These are phyloP conservation scores for Proteles cristata DNA, from an alignment of 2,113 vertebrate species.

Conservation along the genomic window DNA sequence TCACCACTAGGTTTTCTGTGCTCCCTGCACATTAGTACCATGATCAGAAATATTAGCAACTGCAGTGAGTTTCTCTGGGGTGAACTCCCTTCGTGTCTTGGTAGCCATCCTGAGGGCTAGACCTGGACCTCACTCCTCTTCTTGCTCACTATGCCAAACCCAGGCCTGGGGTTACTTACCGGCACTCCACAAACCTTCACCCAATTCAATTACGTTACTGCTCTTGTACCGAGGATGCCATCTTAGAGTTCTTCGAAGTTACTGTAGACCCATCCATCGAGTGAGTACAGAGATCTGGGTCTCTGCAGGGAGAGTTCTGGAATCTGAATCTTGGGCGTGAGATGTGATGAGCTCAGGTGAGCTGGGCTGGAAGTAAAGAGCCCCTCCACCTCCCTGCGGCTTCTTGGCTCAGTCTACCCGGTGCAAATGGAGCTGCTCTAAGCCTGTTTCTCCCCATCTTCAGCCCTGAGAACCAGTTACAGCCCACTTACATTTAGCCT, in stretches of 20 bases:
- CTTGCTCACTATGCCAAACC: neutral
- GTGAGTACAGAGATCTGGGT: neutral
- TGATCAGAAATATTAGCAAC: neutral
- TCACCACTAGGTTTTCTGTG: neutral
- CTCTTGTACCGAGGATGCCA: neutral
- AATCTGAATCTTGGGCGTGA: neutral
- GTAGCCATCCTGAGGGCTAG: too few relatives aligned
- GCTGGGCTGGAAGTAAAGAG: neutral
- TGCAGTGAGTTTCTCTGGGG: too few relatives aligned
- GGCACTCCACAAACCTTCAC: neutral
- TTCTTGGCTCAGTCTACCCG: neutral
- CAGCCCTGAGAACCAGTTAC: conserved; percentile 57
- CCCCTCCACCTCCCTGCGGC: too few relatives aligned
- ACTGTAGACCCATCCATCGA: neutral
- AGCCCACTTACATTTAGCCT: neutral
- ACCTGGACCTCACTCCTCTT: neutral
- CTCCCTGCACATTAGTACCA: too few relatives aligned
- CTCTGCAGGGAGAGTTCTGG: too few relatives aligned
- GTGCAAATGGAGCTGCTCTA: neutral
- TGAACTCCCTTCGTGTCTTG: neutral
- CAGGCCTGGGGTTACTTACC: neutral
- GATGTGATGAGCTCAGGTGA: neutral
- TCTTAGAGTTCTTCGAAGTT: neutral
- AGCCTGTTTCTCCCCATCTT: conserved; percentile 38
- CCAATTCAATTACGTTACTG: neutral